Base-by-base conservation (phyloP, 2,113 vertebrate species). In the Mungos mungo region DNA sequence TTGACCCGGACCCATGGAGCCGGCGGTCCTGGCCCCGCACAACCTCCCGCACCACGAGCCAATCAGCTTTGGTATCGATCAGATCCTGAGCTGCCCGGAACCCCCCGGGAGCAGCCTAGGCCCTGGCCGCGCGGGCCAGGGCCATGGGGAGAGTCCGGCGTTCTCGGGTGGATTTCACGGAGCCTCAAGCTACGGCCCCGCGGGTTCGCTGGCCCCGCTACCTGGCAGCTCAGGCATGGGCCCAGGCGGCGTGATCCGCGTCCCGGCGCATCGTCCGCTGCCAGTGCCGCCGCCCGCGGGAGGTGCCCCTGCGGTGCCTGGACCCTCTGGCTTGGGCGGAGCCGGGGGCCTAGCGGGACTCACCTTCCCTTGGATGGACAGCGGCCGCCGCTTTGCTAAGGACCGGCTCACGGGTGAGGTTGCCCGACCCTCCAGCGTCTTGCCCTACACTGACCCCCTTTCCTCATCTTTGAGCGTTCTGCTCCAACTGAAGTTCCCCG, bases 351-450 rank as follows among this genome's bases (percentile, higher is more conserved):
- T 99, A 96, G 93, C 98, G 0, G 99, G 99, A 94, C 99, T 99
- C 98, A 98, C 99, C 95, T 99, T 99, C 94, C 99, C 99, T 10
- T 99, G 99, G 99, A 99, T 99, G 99, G 99, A 99, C 98, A 99
- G 99, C 98, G 99, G 99, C 96, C 98, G 99, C 91, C 99, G 99
- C 96, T 99, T 99, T 87, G 99, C 99, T 63, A 99, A 99, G 97
- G 99, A 99, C 97, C 99, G 99, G 98, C 97, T 99, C 72, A 99
- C 99, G 98, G 99, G 99, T 99, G 99, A 99, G 98, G 50, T 60
- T 38, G 54, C 50, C 31, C 54, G 27, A 21, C 38, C 33, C 82
- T 47, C 29, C 33, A 8, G 83, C 23, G 15, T 83, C 88, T 11
- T 38, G 76, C 45, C 89, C 76, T 88, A 25, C 63, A 12, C 33